Evolutionary conservation across 2,888 invertebrate genomes (phyloP).

Genomic region (Ligdia adustata): DNA sequence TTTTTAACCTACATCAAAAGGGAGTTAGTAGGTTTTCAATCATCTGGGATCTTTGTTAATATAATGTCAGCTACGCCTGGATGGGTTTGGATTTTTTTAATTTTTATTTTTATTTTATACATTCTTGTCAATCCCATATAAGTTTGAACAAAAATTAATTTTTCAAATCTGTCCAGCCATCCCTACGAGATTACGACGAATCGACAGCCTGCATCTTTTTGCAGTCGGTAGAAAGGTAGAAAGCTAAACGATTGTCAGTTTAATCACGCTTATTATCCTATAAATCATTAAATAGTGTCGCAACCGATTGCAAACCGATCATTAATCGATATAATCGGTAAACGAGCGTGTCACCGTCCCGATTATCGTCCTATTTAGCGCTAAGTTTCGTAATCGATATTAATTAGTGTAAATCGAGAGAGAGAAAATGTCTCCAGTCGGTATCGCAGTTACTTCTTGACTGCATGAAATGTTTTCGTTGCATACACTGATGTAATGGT

Average conservation of each 20-base stretch:
- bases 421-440: conserved; percentile 43
- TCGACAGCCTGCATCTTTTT: neutral
- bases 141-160: too few species aligned
- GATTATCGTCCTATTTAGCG: conserved; percentile 49
- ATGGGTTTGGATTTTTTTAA: too few species aligned
- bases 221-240: neutral
- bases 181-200: too few species aligned
- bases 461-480: conserved; percentile 35
- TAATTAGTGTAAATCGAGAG: conserved; percentile 65
- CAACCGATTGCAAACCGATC: conserved; percentile 18
- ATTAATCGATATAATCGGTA: conserved; percentile 39
- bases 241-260: neutral
- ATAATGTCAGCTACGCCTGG: too few species aligned
- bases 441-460: conserved; percentile 41
- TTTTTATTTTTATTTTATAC: too few species aligned
- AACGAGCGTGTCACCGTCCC: conserved; percentile 46
- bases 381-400: conserved; percentile 57
- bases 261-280: conserved; percentile 3
- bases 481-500: conserved; percentile 33
- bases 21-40: too few species aligned
- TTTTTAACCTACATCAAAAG: too few species aligned
- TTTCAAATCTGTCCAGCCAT: too few species aligned
- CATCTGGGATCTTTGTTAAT: too few species aligned
- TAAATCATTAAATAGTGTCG: conserved; percentile 17
- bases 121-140: too few species aligned